A percentile compares a stretch with the other conserved stretches of the same genome.
These are phyloP conservation scores for Sorex araneus DNA, from an alignment of 2,113 vertebrate genomes.

Conservation along the genomic window DNA sequence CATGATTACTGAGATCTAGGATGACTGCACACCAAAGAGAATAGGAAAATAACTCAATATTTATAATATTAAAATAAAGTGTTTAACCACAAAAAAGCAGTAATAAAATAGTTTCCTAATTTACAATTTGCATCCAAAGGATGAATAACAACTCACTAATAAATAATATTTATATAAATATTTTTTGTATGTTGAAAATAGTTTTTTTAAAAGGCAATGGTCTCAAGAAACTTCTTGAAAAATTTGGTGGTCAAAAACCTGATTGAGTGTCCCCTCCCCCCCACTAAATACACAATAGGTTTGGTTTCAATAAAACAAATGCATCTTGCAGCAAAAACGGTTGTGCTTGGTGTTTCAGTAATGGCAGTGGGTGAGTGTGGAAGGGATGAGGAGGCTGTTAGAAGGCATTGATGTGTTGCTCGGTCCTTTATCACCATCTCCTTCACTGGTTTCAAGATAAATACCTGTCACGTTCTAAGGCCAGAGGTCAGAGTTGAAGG, in stretches of 20 bases:
- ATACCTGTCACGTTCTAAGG: not conserved
- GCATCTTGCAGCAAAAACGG: constrained; percentile 83
- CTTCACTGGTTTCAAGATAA: constrained; percentile 65
- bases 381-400: constrained; percentile 76
- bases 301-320: constrained; percentile 76
- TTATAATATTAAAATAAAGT: constrained; percentile 91
- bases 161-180: constrained; percentile 94
- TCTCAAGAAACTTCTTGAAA: constrained; percentile 88
- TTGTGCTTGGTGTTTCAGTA: constrained; percentile 80
- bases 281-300: constrained; percentile 63
- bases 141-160: constrained; percentile 92
- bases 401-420: constrained; percentile 72
- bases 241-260: constrained; percentile 82
- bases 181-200: constrained; percentile 87
- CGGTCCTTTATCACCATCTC: constrained; percentile 56
- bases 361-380: constrained; percentile 84
- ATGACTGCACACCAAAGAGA: constrained; percentile 87
- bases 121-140: constrained; percentile 92
- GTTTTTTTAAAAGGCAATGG: constrained; percentile 88
- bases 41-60: constrained; percentile 90
- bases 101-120: constrained; percentile 93
- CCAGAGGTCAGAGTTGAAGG: not conserved
- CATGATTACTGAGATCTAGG: constrained; percentile 82
- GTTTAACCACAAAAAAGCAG: constrained; percentile 93
- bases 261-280: constrained; percentile 57